phyloP scores from a whole-genome alignment of 2,888 invertebrate species.

The Andrena fulva region DNA sequence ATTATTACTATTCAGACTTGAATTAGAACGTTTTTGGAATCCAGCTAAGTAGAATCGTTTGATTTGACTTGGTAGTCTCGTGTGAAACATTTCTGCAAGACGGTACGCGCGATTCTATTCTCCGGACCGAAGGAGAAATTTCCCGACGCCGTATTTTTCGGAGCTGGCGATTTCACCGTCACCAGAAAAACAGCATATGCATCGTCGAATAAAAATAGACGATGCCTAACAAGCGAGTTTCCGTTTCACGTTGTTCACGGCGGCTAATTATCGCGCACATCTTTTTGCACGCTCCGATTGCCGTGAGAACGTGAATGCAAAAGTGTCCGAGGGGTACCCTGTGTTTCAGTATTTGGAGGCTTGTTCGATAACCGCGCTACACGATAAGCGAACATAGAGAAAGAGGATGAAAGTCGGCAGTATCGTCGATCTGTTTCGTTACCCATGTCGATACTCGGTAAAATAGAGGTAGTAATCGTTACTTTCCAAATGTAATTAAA shows the following conservation, averaged over 20 bases:
- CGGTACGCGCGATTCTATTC: neutral
- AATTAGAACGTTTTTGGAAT: neutral
- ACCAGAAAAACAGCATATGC: constrained; percentile 9
- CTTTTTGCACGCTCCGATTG: constrained; percentile 30
- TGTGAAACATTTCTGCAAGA: neutral
- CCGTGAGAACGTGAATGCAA: constrained; percentile 32
- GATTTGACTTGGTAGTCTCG: too few species aligned
- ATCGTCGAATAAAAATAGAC: constrained; percentile 3
- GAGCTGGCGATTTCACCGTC: constrained; percentile 22
- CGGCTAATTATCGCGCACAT: constrained; percentile 33
- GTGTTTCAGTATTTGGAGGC: constrained; percentile 3
- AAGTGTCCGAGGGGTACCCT: neutral
- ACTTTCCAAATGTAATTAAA: constrained; percentile 31
- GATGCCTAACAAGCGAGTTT: constrained; percentile 18
- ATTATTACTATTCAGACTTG: too few species aligned
- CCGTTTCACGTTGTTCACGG: constrained; percentile 17
- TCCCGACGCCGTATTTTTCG: constrained; percentile 32
- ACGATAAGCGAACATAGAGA: neutral
- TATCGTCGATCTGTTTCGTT: neutral
- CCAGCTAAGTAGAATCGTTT: neutral
- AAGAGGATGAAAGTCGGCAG: neutral
- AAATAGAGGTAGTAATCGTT: constrained; percentile 16
- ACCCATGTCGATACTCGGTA: neutral
- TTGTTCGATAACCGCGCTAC: neutral
- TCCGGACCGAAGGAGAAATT: constrained; percentile 15